phyloP scores from a whole-genome alignment of 2,113 vertebrate species.

The Myiagra hebetior region DNA sequence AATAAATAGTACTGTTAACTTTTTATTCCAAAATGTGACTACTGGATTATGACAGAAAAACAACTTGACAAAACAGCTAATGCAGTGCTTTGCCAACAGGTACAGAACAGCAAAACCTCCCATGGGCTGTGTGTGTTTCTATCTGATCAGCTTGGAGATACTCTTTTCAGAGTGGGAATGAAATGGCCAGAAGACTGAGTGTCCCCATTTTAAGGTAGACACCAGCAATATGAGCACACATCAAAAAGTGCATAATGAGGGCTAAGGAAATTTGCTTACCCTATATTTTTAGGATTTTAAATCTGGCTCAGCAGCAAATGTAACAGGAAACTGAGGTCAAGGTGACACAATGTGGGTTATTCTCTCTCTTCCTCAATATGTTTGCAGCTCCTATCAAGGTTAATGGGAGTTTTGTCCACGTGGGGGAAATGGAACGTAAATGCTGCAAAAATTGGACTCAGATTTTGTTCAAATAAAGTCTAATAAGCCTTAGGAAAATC shows the following conservation, averaged over 20 bases:
- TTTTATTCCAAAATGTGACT: not conserved
- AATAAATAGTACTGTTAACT: not conserved
- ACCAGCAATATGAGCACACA: not conserved
- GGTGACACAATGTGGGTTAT: constrained; percentile 25
- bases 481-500: constrained; percentile 30
- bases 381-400: constrained; percentile 27
- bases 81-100: not conserved
- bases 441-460: constrained; percentile 35
- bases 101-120: not conserved
- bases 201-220: not conserved
- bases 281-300: constrained; percentile 41
- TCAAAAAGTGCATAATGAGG: not conserved
- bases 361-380: constrained; percentile 53
- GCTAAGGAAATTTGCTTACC: constrained; percentile 38
- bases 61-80: not conserved
- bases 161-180: not conserved
- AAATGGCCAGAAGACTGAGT: not conserved
- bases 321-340: constrained; percentile 46
- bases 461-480: constrained; percentile 30
- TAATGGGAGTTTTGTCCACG: constrained; percentile 20
- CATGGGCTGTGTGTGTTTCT: not conserved
- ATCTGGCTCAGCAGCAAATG: constrained; percentile 21
- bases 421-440: constrained; percentile 7
- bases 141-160: not conserved
- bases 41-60: not conserved